Percentiles rank a stretch among this genome's conserved stretches.
Evolutionary conservation across 1,140 invertebrate genomes (phyloP).

Genomic region (Aphis craccivora): DNA sequence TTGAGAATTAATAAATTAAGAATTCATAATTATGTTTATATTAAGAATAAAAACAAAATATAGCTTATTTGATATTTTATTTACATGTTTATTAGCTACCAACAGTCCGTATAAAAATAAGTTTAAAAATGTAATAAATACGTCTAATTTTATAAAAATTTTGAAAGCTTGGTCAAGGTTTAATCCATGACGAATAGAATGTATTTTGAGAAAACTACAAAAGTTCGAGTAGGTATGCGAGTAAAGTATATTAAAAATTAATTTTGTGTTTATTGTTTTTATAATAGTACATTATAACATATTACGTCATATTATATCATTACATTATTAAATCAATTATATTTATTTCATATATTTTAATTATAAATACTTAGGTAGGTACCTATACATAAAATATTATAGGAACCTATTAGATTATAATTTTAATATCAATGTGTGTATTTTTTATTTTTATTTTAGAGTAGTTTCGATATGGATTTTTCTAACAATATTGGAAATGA

Average conservation of each 20-base stretch:
- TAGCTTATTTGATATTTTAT: background rate
- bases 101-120: background rate
- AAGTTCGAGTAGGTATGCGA: background rate
- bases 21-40: background rate
- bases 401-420: background rate
- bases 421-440: background rate
- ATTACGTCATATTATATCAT: background rate
- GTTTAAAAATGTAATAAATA: background rate
- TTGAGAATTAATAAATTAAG: background rate
- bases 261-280: background rate
- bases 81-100: background rate
- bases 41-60: background rate
- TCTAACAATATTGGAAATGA: background rate
- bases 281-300: background rate
- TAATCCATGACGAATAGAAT: background rate
- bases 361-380: background rate
- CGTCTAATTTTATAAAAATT: constrained; percentile 10
- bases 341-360: background rate
- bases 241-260: background rate
- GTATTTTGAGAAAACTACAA: constrained; percentile 14
- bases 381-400: background rate
- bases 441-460: background rate
- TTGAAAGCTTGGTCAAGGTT: constrained; percentile 35
- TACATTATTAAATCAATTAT: background rate
- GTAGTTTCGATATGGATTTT: constrained; percentile 23